A percentile compares a stretch with the other conserved stretches of the same genome.
Evolutionary conservation across 2,888 invertebrate genomes (phyloP).

Genomic region (Oscheius myriophilus): DNA sequence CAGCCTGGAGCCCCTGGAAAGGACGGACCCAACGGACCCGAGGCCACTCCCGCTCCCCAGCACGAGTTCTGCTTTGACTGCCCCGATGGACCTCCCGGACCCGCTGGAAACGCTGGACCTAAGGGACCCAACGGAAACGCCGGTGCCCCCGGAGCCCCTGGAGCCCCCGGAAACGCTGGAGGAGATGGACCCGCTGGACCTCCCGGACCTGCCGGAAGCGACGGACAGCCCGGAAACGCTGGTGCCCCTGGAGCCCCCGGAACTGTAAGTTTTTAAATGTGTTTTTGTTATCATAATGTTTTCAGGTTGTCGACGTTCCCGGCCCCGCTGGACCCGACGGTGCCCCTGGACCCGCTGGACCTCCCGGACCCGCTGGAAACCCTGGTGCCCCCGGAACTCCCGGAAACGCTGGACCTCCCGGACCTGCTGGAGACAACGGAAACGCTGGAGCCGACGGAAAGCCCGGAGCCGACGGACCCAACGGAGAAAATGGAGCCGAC

Average conservation of each 20-base stretch:
- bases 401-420: conserved; percentile 49
- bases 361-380: conserved; percentile 54
- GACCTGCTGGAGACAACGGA: conserved; percentile 45
- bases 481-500: conserved; percentile 46
- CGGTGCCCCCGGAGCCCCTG: conserved; percentile 59
- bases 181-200: conserved; percentile 55
- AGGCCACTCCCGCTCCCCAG: conserved; percentile 56
- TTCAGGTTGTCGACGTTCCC: conserved; percentile 32
- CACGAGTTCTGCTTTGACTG: conserved; percentile 59
- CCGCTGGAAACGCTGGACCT: conserved; percentile 56
- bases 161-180: conserved; percentile 60
- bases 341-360: conserved; percentile 58
- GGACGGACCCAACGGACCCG: conserved; percentile 62
- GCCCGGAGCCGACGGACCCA: conserved; percentile 39
- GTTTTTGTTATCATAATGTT: too few relatives aligned
- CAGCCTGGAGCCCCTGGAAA: conserved; percentile 57
- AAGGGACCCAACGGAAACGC: conserved; percentile 60
- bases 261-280: conserved; percentile 11
- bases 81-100: conserved; percentile 59
- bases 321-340: conserved; percentile 59
- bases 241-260: conserved; percentile 46
- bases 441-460: conserved; percentile 41
- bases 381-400: conserved; percentile 49
- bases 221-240: conserved; percentile 56
- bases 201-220: conserved; percentile 54